These are phyloP conservation scores for Desmodus rotundus DNA, from an alignment of 2,113 vertebrate species.

Conservation along the genomic window DNA sequence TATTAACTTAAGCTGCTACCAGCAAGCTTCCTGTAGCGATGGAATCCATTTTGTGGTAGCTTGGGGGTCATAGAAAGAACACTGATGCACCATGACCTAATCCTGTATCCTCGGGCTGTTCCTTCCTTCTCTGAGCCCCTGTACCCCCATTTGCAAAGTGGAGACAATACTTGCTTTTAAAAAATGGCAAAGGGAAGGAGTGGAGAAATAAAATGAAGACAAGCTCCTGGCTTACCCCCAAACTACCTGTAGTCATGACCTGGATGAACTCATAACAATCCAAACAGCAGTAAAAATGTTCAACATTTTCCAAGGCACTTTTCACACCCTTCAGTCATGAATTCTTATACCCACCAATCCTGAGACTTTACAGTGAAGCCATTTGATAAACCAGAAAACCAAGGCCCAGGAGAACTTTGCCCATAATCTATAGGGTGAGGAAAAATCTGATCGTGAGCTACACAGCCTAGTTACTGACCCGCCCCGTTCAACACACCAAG, in stretches of 20 bases:
- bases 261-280: slow-evolving; percentile 1
- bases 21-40: slow-evolving; percentile 11
- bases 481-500: background rate
- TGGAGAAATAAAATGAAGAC: slow-evolving; percentile 3
- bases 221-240: slow-evolving; percentile 15
- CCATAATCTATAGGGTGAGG: background rate
- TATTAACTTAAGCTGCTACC: background rate
- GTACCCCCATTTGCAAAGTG: background rate
- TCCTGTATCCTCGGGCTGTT: background rate
- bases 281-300: background rate
- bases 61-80: background rate
- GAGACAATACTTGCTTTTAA: background rate
- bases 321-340: background rate
- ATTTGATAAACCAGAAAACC: slow-evolving; percentile 11
- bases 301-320: slow-evolving; percentile 17
- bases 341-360: background rate
- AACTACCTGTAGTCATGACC: background rate
- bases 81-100: background rate
- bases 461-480: background rate
- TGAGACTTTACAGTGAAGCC: background rate
- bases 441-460: background rate
- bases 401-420: background rate
- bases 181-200: background rate
- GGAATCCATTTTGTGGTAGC: background rate
- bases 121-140: background rate